phyloP scores from a whole-genome alignment of 2,113 vertebrate species.

The Coracopsis vasa region DNA sequence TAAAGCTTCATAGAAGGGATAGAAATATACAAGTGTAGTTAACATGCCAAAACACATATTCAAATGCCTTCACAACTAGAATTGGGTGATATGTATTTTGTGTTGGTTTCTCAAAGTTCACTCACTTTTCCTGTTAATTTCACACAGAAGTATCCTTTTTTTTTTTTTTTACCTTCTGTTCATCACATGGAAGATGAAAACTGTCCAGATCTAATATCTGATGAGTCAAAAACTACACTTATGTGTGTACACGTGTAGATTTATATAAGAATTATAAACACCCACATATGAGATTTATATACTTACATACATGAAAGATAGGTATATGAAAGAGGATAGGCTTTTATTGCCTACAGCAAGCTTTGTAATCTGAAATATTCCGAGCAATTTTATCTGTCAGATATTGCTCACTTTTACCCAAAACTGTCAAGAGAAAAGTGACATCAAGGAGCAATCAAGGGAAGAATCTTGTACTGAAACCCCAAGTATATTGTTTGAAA shows the following conservation, averaged over 20 bases:
- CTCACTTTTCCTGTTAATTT: background rate
- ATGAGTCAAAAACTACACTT: background rate
- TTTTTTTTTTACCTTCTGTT: background rate
- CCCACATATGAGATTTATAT: fast-evolving
- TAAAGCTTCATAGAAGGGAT: background rate
- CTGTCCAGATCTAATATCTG: background rate
- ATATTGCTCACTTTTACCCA: background rate
- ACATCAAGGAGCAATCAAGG: background rate
- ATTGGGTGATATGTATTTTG: background rate
- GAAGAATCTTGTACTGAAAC: background rate
- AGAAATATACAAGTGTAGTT: background rate
- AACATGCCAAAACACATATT: background rate
- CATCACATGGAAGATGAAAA: background rate
- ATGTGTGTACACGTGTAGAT: background rate
- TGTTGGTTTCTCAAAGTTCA: background rate
- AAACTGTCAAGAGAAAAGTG: background rate
- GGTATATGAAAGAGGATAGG: background rate
- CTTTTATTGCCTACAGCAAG: background rate
- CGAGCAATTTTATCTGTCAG: background rate
- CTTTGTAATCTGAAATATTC: background rate
- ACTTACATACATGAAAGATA: background rate
- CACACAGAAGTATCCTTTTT: background rate
- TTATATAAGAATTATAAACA: background rate
- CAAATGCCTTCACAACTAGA: background rate
- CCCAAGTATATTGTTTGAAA: background rate